These are phyloP conservation scores for Euura lappo DNA, from an alignment of 1,140 invertebrate species.

Conservation along the genomic window DNA sequence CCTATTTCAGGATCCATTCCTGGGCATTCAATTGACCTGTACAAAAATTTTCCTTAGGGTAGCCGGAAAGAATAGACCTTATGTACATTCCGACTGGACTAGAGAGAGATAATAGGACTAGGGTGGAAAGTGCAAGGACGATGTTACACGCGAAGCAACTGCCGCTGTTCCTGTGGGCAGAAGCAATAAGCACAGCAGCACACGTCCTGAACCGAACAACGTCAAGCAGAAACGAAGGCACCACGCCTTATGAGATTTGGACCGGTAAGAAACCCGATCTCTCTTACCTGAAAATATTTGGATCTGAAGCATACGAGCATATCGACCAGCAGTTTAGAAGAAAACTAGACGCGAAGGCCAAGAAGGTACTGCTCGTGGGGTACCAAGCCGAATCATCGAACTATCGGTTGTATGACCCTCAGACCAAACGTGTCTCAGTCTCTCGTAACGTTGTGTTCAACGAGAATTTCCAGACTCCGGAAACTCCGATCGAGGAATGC, in stretches of 20 bases:
- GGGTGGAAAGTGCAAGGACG: conserved; percentile 44
- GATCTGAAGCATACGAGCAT: conserved; percentile 32
- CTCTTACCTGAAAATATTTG: conserved; percentile 25
- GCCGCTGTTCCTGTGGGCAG: conserved; percentile 34
- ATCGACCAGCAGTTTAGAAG: conserved; percentile 34
- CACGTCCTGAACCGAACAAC: conserved; percentile 48
- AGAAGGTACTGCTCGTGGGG: conserved; percentile 35
- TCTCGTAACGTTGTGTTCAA: no score
- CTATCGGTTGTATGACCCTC: conserved; percentile 1
- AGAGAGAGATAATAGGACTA: conserved; percentile 43
- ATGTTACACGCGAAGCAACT: conserved; percentile 27
- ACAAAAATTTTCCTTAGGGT: no score
- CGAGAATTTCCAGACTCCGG: no score
- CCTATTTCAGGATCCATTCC: no score
- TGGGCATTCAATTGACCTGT: no score
- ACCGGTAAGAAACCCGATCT: no score
- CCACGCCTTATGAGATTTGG: no score
- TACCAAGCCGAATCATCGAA: conserved; percentile 22
- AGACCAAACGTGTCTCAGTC: no score
- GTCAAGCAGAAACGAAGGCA: conserved; percentile 27
- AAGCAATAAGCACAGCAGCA: conserved; percentile 43
- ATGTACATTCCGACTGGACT: no score
- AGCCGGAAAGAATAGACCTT: no score
- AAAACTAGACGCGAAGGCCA: no score
- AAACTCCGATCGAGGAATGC: no score